Evolutionary conservation across 2,797 vertebrate genomes (phyloP).

Genomic region (Catamblyrhynchus diadema): DNA sequence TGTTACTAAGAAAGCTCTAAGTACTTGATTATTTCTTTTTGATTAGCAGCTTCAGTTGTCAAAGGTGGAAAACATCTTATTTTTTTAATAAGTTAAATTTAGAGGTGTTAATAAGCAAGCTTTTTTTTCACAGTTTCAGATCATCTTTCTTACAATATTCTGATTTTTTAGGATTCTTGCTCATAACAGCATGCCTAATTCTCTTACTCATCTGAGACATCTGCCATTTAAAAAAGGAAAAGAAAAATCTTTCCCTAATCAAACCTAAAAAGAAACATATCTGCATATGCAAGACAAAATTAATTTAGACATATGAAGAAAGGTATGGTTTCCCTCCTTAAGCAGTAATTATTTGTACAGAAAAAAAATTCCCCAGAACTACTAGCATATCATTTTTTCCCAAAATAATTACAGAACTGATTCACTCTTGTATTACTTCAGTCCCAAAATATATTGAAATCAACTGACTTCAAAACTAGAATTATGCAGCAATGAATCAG

Average conservation of each 20-base stretch:
- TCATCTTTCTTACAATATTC: neutral
- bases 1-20: neutral
- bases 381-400: neutral
- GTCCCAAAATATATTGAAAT: constrained; percentile 36
- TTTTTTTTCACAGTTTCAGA: neutral
- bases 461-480: constrained; percentile 16
- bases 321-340: neutral
- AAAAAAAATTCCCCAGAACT: neutral
- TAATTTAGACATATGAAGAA: constrained; percentile 28
- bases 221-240: constrained; percentile 23
- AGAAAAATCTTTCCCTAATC: constrained; percentile 17
- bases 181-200: neutral
- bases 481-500: constrained; percentile 14
- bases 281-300: constrained; percentile 36
- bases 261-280: constrained; percentile 33
- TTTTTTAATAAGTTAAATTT: constrained; percentile 12
- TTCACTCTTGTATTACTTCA: neutral
- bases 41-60: neutral
- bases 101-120: neutral
- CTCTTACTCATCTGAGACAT: constrained; percentile 12
- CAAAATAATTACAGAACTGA: constrained; percentile 1
- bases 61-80: neutral
- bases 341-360: neutral
- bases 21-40: neutral
- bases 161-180: constrained; percentile 23